Percentiles rank a stretch among this genome's conserved stretches.
Evolutionary conservation across 2,113 vertebrate genomes (phyloP).

Genomic region (Tachuris rubrigastra): DNA sequence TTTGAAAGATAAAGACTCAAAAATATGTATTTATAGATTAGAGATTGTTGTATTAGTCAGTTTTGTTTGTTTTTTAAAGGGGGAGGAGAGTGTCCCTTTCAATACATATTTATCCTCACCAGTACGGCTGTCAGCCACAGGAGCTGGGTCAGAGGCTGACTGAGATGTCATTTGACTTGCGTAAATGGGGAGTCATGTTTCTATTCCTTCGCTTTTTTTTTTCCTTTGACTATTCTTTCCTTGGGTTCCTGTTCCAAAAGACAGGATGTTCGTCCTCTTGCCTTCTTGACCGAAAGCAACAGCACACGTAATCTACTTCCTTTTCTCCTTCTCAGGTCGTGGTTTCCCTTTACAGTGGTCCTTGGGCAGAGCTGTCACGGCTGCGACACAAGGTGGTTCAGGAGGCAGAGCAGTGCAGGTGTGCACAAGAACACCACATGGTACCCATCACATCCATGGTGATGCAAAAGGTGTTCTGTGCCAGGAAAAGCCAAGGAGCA

Average conservation of each 20-base stretch:
- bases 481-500: not conserved
- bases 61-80: not conserved
- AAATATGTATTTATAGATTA: not conserved
- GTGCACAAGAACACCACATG: rapidly evolving
- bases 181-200: not conserved
- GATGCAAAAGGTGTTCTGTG: not conserved
- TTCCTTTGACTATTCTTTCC: not conserved
- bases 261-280: conserved; percentile 14
- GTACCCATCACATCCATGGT: not conserved
- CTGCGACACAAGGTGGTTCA: not conserved
- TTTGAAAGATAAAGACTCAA: not conserved
- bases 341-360: not conserved
- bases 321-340: not conserved
- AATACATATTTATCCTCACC: not conserved
- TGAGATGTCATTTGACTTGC: not conserved
- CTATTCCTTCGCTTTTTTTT: not conserved
- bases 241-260: conserved; percentile 18
- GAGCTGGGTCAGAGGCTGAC: not conserved
- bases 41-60: not conserved
- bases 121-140: not conserved
- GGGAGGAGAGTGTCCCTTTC: not conserved
- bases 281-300: not conserved
- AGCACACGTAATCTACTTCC: not conserved
- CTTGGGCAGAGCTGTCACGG: not conserved
- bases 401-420: not conserved